These are phyloP conservation scores for Arctia plantaginis DNA, from an alignment of 2,888 invertebrate genomes.

Conservation along the genomic window DNA sequence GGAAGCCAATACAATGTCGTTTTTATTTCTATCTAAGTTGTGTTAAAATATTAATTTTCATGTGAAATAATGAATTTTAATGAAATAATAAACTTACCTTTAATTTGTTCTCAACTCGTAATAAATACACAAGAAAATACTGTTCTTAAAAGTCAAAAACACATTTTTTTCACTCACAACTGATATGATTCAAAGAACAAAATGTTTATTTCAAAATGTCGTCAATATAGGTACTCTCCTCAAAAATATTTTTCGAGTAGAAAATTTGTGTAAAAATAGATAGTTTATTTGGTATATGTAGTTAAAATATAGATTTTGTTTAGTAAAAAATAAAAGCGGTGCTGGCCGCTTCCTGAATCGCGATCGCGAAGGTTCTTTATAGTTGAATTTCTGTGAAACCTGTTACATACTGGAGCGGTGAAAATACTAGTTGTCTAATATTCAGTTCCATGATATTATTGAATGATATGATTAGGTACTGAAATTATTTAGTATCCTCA, in stretches of 20 bases:
- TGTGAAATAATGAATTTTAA: not conserved
- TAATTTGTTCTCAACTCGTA: slow-evolving; percentile 16
- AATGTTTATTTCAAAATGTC: slow-evolving; percentile 42
- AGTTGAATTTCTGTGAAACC: slow-evolving; percentile 12
- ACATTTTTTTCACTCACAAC: slow-evolving; percentile 32
- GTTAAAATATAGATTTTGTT: slow-evolving; percentile 53
- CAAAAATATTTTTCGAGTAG: slow-evolving; percentile 56
- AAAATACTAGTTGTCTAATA: slow-evolving; percentile 7
- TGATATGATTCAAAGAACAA: slow-evolving; percentile 42
- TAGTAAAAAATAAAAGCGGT: slow-evolving; percentile 56
- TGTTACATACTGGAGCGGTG: not conserved
- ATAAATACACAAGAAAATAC: slow-evolving; percentile 23
- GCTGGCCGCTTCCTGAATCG: slow-evolving; percentile 46
- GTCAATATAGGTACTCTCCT: slow-evolving; percentile 42
- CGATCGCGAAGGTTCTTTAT: slow-evolving; percentile 50
- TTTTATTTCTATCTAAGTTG: not conserved
- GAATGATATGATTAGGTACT: not conserved
- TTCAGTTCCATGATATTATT: not conserved
- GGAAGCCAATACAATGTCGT: not conserved
- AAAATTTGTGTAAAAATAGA: slow-evolving; percentile 62
- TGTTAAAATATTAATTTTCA: not conserved
- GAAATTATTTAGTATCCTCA: not conserved
- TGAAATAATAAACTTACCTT: slow-evolving; percentile 30
- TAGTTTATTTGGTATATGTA: slow-evolving; percentile 48
- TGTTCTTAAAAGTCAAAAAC: slow-evolving; percentile 27